Evolutionary conservation across 1,140 invertebrate genomes (phyloP), one percentile per base, ranked within the genome.

Genomic region (Armadillidium nasatum): DNA sequence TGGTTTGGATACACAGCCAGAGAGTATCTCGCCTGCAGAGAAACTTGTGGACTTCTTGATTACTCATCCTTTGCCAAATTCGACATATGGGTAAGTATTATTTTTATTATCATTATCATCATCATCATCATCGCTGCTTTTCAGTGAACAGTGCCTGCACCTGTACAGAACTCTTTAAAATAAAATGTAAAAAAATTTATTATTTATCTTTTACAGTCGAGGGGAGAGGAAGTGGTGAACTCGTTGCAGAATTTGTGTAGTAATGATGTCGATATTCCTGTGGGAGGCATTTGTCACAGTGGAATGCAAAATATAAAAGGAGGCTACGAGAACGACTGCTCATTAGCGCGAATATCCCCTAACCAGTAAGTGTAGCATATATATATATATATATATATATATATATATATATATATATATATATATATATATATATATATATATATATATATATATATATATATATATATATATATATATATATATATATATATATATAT

Each of bases 291-390:
- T 76, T 94, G 97, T 80, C 97, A 99, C 82, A 98, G 97, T 7
- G 97, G 97, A 75, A 98, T 99, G 96, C 96, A 99, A 85, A 99
- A 99, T 86, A 86, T 90, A 81, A 86, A 88, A 11, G 97, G 97
- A 15, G 97, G 97, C 19, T 99, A 98, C 85, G 96, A 99, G 86
- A 99, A 98, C 84, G 97, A 99, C 86, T 98, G 96, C 85, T 97
- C 94, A 81, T 86, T 99, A 70, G 94, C 94, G 4, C 87, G 96
- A 75, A 88, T 98, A 43, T 88, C 92, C 0, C 89, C 92, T 73
- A 94, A 96, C 85, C 91, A 94, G 95, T 98, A 86, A 89, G 90
- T 88, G n/a, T n/a, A n/a, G n/a, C n/a, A n/a, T n/a, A n/a, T n/a
- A n/a, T n/a, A n/a, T n/a, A n/a, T n/a, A n/a, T n/a, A n/a, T n/a